Evolutionary conservation across 2,113 vertebrate genomes (phyloP).

Genomic region (Peromyscus californicus): DNA sequence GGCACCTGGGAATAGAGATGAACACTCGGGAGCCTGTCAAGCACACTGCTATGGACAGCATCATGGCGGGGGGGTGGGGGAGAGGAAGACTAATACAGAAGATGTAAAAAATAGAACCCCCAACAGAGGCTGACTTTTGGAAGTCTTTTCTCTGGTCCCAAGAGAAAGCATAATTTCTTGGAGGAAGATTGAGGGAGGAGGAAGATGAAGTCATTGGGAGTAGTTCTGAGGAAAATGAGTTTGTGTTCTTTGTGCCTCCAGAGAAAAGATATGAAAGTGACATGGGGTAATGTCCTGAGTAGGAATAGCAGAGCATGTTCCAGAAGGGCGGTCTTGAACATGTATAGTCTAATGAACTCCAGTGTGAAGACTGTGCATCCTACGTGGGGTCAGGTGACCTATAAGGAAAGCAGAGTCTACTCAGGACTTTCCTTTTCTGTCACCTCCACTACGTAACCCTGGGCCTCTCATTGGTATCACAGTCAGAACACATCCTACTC

Average conservation of each 20-base stretch:
- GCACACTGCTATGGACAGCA: not conserved
- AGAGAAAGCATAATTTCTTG: not conserved
- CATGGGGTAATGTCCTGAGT: not conserved
- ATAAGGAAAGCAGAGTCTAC: not conserved
- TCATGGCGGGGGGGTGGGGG: accelerated
- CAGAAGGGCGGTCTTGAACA: not conserved
- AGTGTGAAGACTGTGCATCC: accelerated
- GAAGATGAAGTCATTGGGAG: not conserved
- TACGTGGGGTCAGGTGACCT: accelerated
- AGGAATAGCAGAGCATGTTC: accelerated
- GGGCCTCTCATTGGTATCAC: not conserved
- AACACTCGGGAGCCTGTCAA: not conserved
- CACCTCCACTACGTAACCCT: accelerated
- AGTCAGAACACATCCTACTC: not conserved
- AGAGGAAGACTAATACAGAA: not conserved
- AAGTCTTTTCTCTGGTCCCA: not conserved
- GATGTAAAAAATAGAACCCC: not conserved
- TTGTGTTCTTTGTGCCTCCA: not conserved
- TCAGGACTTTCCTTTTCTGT: not conserved
- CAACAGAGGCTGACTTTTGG: not conserved
- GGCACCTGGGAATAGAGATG: constrained; percentile 50
- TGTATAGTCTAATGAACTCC: accelerated
- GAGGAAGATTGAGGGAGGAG: not conserved
- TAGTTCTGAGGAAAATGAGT: not conserved
- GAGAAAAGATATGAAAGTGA: not conserved